Conservation (phyloP, 2,797 vertebrate species). For the Urophycis tenuis region DNA sequence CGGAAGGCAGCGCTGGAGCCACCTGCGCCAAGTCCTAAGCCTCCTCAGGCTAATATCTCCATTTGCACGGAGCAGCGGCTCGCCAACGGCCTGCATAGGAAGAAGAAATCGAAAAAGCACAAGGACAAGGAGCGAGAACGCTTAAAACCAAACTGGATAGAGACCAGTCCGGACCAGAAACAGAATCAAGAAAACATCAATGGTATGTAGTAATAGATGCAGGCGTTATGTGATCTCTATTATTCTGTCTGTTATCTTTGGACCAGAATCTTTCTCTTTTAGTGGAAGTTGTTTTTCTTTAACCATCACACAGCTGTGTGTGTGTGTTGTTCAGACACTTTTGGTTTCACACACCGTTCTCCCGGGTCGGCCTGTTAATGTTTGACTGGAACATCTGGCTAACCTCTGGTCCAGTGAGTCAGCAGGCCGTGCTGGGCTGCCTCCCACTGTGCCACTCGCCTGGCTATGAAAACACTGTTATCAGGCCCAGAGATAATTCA, state of each 20-base stretch:
- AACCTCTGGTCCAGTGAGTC: slow-evolving; percentile 59
- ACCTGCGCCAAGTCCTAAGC: slow-evolving; percentile 30
- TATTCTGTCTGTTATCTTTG: neutral
- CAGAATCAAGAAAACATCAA: slow-evolving; percentile 63
- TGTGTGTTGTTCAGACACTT: slow-evolving; percentile 13
- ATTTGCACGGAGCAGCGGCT: slow-evolving; percentile 61
- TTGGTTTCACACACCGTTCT: slow-evolving; percentile 20
- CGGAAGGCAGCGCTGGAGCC: slow-evolving; percentile 50
- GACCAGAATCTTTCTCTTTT: neutral
- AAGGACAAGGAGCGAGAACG: slow-evolving; percentile 74
- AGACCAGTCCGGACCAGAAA: slow-evolving; percentile 70
- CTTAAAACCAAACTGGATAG: slow-evolving; percentile 70
- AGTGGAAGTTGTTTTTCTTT: neutral
- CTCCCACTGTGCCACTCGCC: slow-evolving; percentile 49
- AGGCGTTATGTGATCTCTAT: neutral
- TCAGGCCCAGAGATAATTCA: slow-evolving; percentile 54
- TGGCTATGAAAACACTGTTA: slow-evolving; percentile 51
- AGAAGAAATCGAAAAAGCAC: slow-evolving; percentile 77
- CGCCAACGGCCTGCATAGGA: slow-evolving; percentile 67
- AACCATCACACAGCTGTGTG: neutral
- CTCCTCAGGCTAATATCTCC: slow-evolving; percentile 45
- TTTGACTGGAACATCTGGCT: slow-evolving; percentile 73
- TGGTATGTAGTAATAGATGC: slow-evolving; percentile 46
- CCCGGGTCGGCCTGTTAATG: slow-evolving; percentile 57
- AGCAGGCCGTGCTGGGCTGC: slow-evolving; percentile 48